Conservation (phyloP, 1,140 invertebrate species). For the Panagrolaimus sp. region DNA sequence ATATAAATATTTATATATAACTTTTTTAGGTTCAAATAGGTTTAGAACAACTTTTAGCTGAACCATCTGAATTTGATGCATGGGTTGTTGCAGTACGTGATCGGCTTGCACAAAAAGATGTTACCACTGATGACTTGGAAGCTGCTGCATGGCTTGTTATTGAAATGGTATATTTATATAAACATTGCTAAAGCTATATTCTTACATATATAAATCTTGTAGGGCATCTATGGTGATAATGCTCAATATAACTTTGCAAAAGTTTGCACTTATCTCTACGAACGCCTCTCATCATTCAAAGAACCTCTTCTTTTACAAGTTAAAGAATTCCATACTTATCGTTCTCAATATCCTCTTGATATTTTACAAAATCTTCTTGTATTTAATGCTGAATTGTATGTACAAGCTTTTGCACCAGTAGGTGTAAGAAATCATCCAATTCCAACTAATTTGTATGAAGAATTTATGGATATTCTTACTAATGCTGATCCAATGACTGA, state of each 20-base stretch:
- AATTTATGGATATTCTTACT: background rate
- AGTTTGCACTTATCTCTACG: conserved; percentile 14
- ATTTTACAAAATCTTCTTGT: background rate
- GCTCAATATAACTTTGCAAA: conserved; percentile 20
- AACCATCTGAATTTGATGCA: conserved; percentile 21
- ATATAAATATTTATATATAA: background rate
- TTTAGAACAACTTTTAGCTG: conserved; percentile 19
- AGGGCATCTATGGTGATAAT: conserved; percentile 8
- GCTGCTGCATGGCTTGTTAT: conserved; percentile 19
- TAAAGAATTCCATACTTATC: background rate
- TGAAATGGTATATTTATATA: conserved; percentile 14
- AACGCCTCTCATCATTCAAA: conserved; percentile 16
- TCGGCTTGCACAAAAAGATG: background rate
- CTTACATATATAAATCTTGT: background rate
- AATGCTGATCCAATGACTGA: background rate
- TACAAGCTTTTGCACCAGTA: background rate
- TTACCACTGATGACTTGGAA: conserved; percentile 10
- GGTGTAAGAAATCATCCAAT: background rate
- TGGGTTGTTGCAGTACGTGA: conserved; percentile 13
- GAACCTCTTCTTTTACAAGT: background rate
- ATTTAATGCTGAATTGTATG: background rate
- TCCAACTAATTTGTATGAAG: background rate
- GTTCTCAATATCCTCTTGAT: background rate
- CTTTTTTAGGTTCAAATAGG: conserved; percentile 25
- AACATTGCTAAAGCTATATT: background rate